Evolutionary conservation across 1,140 invertebrate species (phyloP).

Genomic region (Lucilia sericata): DNA sequence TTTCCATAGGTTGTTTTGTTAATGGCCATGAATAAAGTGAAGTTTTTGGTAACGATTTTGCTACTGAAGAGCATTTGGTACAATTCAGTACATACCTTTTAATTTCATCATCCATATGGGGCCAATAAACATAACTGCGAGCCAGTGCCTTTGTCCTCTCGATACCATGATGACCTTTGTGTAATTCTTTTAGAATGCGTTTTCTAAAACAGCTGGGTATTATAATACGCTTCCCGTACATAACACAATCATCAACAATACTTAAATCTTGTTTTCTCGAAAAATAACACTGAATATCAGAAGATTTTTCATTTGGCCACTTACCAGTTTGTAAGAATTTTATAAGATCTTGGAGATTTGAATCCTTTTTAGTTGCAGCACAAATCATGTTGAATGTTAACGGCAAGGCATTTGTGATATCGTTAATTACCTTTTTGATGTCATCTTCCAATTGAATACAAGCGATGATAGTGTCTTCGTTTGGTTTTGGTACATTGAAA

Average conservation of each 20-base stretch:
- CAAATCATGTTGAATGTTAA: neutral
- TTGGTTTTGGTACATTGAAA: neutral
- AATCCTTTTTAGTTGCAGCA: neutral
- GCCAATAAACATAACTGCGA: conserved; percentile 70
- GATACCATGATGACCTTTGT: conserved; percentile 61
- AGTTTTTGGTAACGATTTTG: conserved; percentile 50
- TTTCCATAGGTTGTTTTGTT: conserved; percentile 53
- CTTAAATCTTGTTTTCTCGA: conserved; percentile 11
- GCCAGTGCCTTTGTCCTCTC: conserved; percentile 71
- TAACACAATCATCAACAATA: neutral
- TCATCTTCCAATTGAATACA: conserved; percentile 7
- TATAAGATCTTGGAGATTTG: neutral
- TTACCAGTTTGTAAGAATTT: neutral
- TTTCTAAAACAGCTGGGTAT: too few species aligned
- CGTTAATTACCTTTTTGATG: neutral
- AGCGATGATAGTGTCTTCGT: neutral
- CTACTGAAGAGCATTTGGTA: conserved; percentile 50
- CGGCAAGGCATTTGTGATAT: conserved; percentile 2
- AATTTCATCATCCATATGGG: conserved; percentile 68
- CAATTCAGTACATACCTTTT: conserved; percentile 62
- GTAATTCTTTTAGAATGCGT: too few species aligned
- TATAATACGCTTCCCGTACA: neutral
- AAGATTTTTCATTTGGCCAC: conserved; percentile 49
- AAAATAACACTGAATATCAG: neutral
- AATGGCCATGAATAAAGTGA: conserved; percentile 39